Evolutionary conservation across 35 echinoderm and acorn worm species (phyloP), one percentile per base, ranked within the genome.

Genomic region (Hemicentrotus pulcherrimus): DNA sequence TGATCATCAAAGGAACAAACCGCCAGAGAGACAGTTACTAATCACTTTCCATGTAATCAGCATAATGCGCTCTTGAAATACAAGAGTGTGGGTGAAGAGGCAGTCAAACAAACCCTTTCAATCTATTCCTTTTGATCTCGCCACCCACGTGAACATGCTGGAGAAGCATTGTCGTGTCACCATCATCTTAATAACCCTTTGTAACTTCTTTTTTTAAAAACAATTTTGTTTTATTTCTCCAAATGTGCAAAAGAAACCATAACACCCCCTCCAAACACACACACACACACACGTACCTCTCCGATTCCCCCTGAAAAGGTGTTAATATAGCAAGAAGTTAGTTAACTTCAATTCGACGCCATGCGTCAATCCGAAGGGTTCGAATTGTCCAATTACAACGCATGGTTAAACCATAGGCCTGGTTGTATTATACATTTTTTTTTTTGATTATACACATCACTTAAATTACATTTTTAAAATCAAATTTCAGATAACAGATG

Each of bases 41-140:
- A 47, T 47, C 32, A 90, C 88, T 90, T 47, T 90, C 88, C 88
- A 19, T 90, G 88, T 90, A 90, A 90, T 90, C 88, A 45, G 32
- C 32, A 18, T 90, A 47, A 90, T 35, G 46, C 88, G 19, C 88
- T 45, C 88, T 90, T 32, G 88, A 90, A 90, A 45, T 46, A 45
- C 88, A 90, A 90, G 88, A 90, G 88, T 4, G 4, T 6, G 19
- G 24, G 19, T 78, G 65, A 78, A 78, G 65, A 28, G 65, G 65
- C 19, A 78, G 65, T 78, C 65, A 78, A 78, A 78, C 65, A 78
- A 78, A 78, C 65, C 65, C 65, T 22, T 78, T 78, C 65, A n/a
- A 78, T 78, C 9, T 28, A 22, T 28, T 8, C 28, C 65, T 78
- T 78, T 78, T 78, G 22, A 78, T 78, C 65, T 78, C 22, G 24